phyloP scores from a whole-genome alignment of 1,140 invertebrate species.

The Gryon sp. region DNA sequence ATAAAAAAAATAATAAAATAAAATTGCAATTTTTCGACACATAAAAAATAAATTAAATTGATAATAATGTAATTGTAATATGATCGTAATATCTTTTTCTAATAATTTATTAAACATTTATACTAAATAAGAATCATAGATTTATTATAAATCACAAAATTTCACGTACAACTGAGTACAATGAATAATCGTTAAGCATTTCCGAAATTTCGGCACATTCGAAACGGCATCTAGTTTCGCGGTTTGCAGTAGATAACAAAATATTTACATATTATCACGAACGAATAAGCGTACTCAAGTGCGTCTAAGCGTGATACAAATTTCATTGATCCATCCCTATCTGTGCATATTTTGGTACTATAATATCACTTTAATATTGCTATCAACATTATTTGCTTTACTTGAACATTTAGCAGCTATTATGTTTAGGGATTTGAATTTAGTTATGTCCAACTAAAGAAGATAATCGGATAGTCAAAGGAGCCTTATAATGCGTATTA shows the following conservation, averaged over 20 bases:
- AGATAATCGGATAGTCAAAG: background rate
- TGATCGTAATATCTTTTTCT: no score
- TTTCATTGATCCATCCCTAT: constrained; percentile 59
- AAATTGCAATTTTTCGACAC: no score
- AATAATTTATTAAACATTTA: no score
- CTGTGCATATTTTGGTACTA: constrained; percentile 27
- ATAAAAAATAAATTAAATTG: no score
- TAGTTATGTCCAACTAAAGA: constrained; percentile 13
- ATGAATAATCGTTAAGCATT: no score
- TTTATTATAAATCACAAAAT: no score
- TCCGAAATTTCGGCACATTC: no score
- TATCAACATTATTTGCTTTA: constrained; percentile 34
- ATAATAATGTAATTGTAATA: no score
- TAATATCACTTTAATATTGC: constrained; percentile 50
- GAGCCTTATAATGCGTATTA: constrained; percentile 3
- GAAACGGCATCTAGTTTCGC: no score
- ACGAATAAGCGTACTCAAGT: constrained; percentile 53
- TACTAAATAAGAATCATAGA: no score
- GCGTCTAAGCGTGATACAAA: constrained; percentile 57
- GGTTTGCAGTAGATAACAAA: constrained; percentile 70
- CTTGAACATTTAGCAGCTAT: constrained; percentile 37
- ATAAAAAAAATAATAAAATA: no score
- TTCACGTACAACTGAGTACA: no score
- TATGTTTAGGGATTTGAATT: constrained; percentile 45
- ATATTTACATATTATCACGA: constrained; percentile 79